Evolutionary conservation across 1,140 invertebrate genomes (phyloP), one percentile per base, ranked within the genome.

Genomic region (Schlechtendalia chinensis): DNA sequence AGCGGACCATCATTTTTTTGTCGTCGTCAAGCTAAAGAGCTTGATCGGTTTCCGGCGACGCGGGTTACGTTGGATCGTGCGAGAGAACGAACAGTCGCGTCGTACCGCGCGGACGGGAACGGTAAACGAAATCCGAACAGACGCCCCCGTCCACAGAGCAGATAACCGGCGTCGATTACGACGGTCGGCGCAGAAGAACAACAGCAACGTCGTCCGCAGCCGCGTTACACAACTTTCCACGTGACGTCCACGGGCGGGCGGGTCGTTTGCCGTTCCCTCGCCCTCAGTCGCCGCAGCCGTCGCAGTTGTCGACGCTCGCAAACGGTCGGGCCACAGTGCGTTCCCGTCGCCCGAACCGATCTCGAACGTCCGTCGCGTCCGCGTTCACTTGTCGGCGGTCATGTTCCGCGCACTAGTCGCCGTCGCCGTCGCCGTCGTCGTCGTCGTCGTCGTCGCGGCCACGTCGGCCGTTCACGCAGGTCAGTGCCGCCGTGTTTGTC

Each of bases 291-390:
- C 50, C 45, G 19, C 54, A 8, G n/a, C 54, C 12, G 53, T 22
- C 16, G 39, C 75, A 47, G 12, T n/a, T n/a, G n/a, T n/a, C 5
- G 29, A 14, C 29, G 29, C 10, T n/a, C 54, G 11, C 32, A 5
- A 69, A 12, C 67, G 45, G 56, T 54, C 27, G 27, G 10, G 47
- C 12, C 14, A 1, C 75, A 79, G 75, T 79, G 75, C 75, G 75
- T 61, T 79, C 63, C 63, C 50, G 75, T 63, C 58, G 56, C 75
- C 27, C 56, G 39, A 47, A 79, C 75, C 32, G 75, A 45, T 79
- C 12, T 24, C 72, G n/a, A 79, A 77, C n/a, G n/a, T n/a, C n/a
- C n/a, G n/a, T n/a, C n/a, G n/a, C n/a, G n/a, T n/a, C n/a, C n/a
- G n/a, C n/a, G n/a, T n/a, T n/a, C n/a, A n/a, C n/a, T 39, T 17